Base-by-base conservation (phyloP, 2,797 vertebrate species). In the Oreochromis grahami region DNA sequence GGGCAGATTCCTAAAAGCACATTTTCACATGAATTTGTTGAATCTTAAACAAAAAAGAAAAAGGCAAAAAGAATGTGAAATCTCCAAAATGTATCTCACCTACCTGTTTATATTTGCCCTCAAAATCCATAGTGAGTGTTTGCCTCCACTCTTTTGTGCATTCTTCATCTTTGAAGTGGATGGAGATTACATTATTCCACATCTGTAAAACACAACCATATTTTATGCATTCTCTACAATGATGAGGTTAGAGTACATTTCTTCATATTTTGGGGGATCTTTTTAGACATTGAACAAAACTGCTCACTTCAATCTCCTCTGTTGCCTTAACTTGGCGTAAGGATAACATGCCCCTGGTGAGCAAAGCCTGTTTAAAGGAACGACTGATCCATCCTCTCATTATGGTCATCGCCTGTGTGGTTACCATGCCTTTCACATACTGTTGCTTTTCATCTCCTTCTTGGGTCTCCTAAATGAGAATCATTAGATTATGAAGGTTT, bases 151-250 rank as follows among this genome's bases (percentile, higher is more conserved):
- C 80, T 79, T 68, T 82, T 10, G 95, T 96, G 81, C 92, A 94
- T 0, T 88, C 56, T 2, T 95, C 87, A 60, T 76, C 90, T 36
- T 94, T 94, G 82, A 98, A 98, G 8, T 68, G 36, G 32, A 98
- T 92, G 4, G 80, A 95, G 36, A 98, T 90, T 34, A 98, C 88
- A 4, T 83, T 94, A 80, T 96, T 91, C 98, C 98, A 99, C 2
- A 95, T 88, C 98, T 99, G 90, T 43, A 45, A 93, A 86, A 17
- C 2, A 84, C n/a, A 79, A 80, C 17, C 8, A 79, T 2, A n/a
- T 58, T 14, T 9, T 83, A 3, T 3, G 1, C 3, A 51, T 56
- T 70, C 6, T 79, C 12, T 58, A 38, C 8, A 34, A 53, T 7
- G 11, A 53, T 53, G 52, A 7, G n/a, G 52, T 53, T 52, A 52